Base-by-base conservation (phyloP, 2,797 vertebrate species). In the Thamnophis elegans region DNA sequence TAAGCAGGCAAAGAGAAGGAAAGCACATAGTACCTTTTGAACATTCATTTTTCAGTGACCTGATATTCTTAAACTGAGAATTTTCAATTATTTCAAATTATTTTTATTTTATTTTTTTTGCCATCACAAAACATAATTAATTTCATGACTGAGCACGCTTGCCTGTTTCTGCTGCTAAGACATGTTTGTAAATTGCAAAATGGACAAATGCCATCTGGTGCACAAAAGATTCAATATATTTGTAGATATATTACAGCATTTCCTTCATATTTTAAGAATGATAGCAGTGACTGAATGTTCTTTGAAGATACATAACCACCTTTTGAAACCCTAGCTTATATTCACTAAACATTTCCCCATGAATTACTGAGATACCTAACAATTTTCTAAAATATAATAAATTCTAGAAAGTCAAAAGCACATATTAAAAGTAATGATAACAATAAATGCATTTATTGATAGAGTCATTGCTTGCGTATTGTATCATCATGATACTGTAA, bases 1-100 rank as follows among this genome's bases (percentile, higher is more conserved):
- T 98, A 98, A 95, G 95, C 96, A 97, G 97, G 95, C 96, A 96
- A 97, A 97, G 95, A 97, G 97, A 97, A 96, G 95, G 96, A 97
- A 97, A 97, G 96, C 94, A 95, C 93, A 95, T 90, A 95, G 94
- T 94, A 94, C 93, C 93, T 97, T 97, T 96, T 96, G 94, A 97
- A 95, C 95, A 94, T 95, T 95, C 96, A 97, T 97, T 95, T 94
- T 95, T 97, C 97, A 97, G 68, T 95, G 91, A 93, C 95, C 94
- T 94, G 94, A 91, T 73, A 93, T 94, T 97, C 89, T 56, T 96
- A 98, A 98, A 97, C 94, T 10, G 96, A 96, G 96, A 96, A 51
- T 51, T 51, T 51, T 7, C 47, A 51, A 51, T 51, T 51, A 51
- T 51, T 51, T 51, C 47, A 5, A 51, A 51, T 51, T 32, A 68